These are phyloP conservation scores for Cephus sareptanus DNA, from an alignment of 2,888 invertebrate species.

Conservation along the genomic window DNA sequence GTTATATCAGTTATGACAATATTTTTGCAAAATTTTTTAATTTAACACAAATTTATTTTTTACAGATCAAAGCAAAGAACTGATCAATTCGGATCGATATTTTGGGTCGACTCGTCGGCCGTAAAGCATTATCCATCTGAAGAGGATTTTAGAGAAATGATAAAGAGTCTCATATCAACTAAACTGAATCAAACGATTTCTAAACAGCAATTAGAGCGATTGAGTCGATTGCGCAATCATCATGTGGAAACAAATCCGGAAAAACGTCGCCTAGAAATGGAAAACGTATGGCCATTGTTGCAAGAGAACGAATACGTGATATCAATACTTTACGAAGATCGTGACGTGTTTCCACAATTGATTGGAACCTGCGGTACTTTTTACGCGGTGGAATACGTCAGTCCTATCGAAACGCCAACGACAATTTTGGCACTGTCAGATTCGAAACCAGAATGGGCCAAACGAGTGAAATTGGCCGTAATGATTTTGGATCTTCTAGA, in stretches of 20 bases:
- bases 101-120: slow-evolving; percentile 64
- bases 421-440: slow-evolving; percentile 69
- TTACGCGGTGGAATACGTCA: slow-evolving; percentile 75
- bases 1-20: neutral
- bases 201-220: slow-evolving; percentile 66
- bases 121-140: slow-evolving; percentile 68
- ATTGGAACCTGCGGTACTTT: slow-evolving; percentile 76
- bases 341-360: slow-evolving; percentile 74
- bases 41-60: neutral
- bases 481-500: slow-evolving; percentile 73
- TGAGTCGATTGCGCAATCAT: slow-evolving; percentile 67
- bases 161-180: slow-evolving; percentile 67
- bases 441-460: slow-evolving; percentile 70
- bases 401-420: slow-evolving; percentile 69
- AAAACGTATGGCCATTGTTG: slow-evolving; percentile 73
- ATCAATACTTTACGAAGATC: slow-evolving; percentile 70
- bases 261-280: slow-evolving; percentile 69
- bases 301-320: slow-evolving; percentile 77
- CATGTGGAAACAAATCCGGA: slow-evolving; percentile 62
- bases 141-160: slow-evolving; percentile 68
- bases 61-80: slow-evolving; percentile 55
- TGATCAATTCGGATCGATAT: slow-evolving; percentile 66
- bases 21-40: neutral
- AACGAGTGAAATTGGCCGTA: slow-evolving; percentile 69
- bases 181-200: slow-evolving; percentile 70